Evolutionary conservation across 2,888 invertebrate species (phyloP), one percentile per base, ranked within the genome.

Genomic region (Thera obeliscata): DNA sequence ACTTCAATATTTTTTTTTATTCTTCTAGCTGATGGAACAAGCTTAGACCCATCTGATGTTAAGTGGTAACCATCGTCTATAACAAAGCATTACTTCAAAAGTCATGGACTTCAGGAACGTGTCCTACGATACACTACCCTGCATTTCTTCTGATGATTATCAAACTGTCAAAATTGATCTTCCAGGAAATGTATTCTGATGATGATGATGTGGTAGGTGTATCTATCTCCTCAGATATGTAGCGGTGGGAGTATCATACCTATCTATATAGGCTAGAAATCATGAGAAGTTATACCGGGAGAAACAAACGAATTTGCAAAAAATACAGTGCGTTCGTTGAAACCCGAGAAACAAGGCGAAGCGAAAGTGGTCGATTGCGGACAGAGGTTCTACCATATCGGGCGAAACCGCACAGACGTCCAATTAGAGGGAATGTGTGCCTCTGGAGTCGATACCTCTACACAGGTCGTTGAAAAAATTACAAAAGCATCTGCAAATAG

Each of bases 401-500:
- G 87, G 87, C 79, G 67, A 80, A 69, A 74, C 77, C 78, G 85
- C 80, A 81, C 87, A 85, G 87, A 85, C 87, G 79, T 86, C 91
- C 92, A 93, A 93, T 93, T 93, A 93, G 91, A 89, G 82, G 90
- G 91, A 91, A 91, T 91, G 90, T 81, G 82, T 83, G 82, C 85
- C 81, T 81, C 74, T 77, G 81, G 78, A 80, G 68, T 33, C 69
- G 72, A 72, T 69, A 68, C 77, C 79, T 71, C 75, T 80, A 74
- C 86, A 91, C 90, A 90, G 90, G 87, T 82, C 83, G 89, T 77
- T 85, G 76, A 78, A 79, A 61, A 56, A 48, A 8, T 12, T 60
- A 33, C 41, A 41, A 7, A 38, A 22, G 22, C 50, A 64, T 43
- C 50, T 36, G 57, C 61, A 65, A 69, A 60, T 66, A 58, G 64